Conservation (phyloP, 2,113 vertebrate species). For the Taurulus bubalis region DNA sequence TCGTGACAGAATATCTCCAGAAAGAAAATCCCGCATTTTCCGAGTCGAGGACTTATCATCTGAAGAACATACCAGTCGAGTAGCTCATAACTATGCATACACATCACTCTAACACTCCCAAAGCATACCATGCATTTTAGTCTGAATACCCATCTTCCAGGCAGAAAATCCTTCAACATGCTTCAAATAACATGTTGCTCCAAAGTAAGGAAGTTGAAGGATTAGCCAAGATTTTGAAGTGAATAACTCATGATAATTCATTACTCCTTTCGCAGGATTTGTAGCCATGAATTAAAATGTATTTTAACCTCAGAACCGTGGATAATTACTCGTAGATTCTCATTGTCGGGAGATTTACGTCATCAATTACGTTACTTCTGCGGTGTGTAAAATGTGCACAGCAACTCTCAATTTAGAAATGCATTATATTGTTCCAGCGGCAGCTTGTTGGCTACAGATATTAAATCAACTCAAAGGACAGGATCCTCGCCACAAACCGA, state of each 20-base stretch:
- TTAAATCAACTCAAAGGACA: not conserved
- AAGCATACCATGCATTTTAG: constrained; percentile 15
- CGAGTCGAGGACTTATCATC: not conserved
- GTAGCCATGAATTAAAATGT: not conserved
- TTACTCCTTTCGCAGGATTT: not conserved
- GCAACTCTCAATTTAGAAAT: not conserved
- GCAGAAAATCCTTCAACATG: not conserved
- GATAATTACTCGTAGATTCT: not conserved
- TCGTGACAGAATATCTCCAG: not conserved
- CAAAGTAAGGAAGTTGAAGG: not conserved
- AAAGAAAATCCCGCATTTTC: not conserved
- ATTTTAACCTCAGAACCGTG: not conserved
- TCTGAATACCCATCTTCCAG: not conserved
- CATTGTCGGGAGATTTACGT: constrained; percentile 2
- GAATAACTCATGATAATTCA: not conserved
- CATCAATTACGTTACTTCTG: constrained; percentile 16
- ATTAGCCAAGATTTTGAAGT: not conserved
- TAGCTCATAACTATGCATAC: constrained; percentile 1
- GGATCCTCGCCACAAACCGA: not conserved
- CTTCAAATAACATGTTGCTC: not conserved
- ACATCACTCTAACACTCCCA: constrained; percentile 10
- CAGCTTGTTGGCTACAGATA: not conserved
- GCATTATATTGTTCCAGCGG: not conserved
- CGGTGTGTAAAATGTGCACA: not conserved
- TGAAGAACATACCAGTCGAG: not conserved